phyloP scores from a whole-genome alignment of 2,113 vertebrate species.

The Bolborhynchus lineola region DNA sequence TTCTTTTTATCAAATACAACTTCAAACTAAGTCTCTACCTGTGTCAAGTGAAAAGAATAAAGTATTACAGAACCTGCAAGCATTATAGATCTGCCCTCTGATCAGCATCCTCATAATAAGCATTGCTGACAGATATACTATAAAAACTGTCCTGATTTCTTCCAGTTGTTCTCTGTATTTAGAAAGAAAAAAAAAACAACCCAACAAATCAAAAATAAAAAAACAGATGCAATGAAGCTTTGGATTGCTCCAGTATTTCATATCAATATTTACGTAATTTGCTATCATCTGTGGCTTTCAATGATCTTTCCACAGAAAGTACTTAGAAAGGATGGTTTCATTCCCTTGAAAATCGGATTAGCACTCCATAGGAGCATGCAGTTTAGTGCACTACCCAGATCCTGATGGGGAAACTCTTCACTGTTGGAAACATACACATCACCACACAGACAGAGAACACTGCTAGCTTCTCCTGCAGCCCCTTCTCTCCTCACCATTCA shows the following conservation, averaged over 20 bases:
- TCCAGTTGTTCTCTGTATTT: background rate
- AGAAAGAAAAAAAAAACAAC: background rate
- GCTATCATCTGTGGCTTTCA: background rate
- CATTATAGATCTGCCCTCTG: background rate
- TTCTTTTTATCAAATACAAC: background rate
- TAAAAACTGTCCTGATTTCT: background rate
- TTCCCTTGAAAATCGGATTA: background rate
- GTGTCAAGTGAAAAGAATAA: background rate
- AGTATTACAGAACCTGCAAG: background rate
- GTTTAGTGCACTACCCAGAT: background rate
- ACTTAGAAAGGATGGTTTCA: accelerated
- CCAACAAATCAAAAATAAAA: background rate
- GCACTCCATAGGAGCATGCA: background rate
- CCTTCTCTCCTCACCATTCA: background rate
- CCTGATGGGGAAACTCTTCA: background rate
- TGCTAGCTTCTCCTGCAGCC: too few relatives aligned
- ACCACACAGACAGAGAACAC: background rate
- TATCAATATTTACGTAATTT: background rate
- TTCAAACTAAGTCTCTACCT: background rate
- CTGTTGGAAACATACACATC: background rate
- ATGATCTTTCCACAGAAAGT: background rate
- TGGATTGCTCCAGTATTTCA: background rate
- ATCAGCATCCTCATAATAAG: background rate
- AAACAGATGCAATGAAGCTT: background rate
- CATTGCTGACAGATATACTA: background rate